Conservation (phyloP, 2,888 invertebrate genomes). For the Drosophila histrio region DNA sequence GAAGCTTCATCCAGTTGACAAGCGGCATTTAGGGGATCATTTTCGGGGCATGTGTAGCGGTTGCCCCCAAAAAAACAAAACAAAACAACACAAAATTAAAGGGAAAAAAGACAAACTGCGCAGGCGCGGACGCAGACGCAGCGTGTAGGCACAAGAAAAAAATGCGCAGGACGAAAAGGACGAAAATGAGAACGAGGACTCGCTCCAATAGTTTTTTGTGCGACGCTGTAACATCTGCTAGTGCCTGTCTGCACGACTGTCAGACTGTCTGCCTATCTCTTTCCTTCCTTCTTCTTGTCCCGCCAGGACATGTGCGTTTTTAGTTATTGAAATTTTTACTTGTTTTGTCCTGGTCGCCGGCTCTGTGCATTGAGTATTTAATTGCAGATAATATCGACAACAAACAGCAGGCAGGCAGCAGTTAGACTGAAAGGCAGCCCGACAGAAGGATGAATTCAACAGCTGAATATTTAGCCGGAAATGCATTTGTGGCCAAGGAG, state of each 20-base stretch:
- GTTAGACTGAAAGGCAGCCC: constrained; percentile 5
- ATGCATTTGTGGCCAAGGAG: constrained; percentile 63
- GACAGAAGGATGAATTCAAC: constrained; percentile 52
- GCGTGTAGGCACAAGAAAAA: constrained; percentile 53
- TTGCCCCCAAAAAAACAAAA: constrained; percentile 40
- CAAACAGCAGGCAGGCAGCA: constrained; percentile 43
- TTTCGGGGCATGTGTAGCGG: constrained; percentile 65
- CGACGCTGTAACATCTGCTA: constrained; percentile 50
- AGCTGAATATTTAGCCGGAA: constrained; percentile 71
- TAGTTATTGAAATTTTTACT: constrained; percentile 81
- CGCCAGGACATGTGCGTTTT: constrained; percentile 76
- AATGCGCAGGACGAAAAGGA: constrained; percentile 34
- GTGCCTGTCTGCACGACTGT: background rate
- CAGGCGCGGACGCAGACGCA: constrained; percentile 22
- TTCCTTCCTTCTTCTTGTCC: constrained; percentile 1
- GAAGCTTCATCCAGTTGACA: constrained; percentile 73
- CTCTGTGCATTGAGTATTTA: constrained; percentile 80
- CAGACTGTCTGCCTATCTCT: constrained; percentile 1
- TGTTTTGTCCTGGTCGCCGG: constrained; percentile 63
- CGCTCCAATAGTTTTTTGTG: constrained; percentile 71
- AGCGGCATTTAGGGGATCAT: constrained; percentile 77
- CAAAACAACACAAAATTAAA: constrained; percentile 7
- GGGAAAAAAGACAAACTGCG: constrained; percentile 31
- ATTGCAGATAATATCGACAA: constrained; percentile 81
- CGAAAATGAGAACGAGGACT: constrained; percentile 45